Evolutionary conservation across 1,140 invertebrate genomes (phyloP), one percentile per base, ranked within the genome.

Genomic region (Sycophaga agraensis): DNA sequence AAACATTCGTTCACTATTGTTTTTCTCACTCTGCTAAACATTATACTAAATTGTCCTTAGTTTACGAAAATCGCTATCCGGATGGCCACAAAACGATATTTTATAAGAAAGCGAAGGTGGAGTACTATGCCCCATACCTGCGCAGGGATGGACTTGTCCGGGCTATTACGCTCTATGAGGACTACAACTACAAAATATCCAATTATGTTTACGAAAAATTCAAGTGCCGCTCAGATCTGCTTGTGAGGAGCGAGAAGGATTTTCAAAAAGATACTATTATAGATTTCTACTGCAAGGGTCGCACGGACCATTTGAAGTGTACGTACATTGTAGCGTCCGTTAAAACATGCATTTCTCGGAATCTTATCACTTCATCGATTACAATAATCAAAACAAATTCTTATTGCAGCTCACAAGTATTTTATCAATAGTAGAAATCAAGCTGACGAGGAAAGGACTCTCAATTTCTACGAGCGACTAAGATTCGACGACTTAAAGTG

Each of bases 71-170:
- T 68, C 83, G 90, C 17, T 95, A 89, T 78, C 91, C 91, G 0
- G 83, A 84, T 39, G 88, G 87, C 2, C 83, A 83, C 31, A 94
- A 91, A 76, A 84, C 77, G 0, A 84, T 89, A 24, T 79, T 86
- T 28, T 95, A 90, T 69, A 92, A 92, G 71, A 87, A 90, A 68
- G 84, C 86, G 0, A 82, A 89, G 45, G 81, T 93, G 1, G 89
- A 94, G 70, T 85, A 89, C 59, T 93, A 87, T 74, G 84, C 91
- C 0, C 89, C 89, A 0, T 94, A 93, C 70, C 81, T 86, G 2
- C 83, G 89, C 66, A 79, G 76, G 1, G 88, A 93, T 73, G 90
- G 90, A 2, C 65, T 94, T 11, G 77, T 90, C 0, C 85, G 85
- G 64, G 84, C 86, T 68, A 77, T 93, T 6, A 88, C 85, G 9